Conservation (phyloP, 2,797 vertebrate genomes). For the Antrozous pallidus region DNA sequence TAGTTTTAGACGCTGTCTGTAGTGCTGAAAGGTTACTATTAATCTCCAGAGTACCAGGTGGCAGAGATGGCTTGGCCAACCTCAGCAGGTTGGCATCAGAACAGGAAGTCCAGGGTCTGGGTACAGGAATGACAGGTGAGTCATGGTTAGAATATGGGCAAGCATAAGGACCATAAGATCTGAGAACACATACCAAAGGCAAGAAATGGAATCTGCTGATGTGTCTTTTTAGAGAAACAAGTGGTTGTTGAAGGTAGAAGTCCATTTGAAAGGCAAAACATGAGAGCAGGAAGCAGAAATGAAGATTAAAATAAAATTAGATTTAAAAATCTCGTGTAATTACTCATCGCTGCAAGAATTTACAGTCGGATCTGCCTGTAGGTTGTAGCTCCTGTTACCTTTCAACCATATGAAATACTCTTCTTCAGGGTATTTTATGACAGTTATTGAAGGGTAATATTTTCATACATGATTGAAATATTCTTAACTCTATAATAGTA, state of each 20-base stretch:
- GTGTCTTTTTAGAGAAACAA: neutral
- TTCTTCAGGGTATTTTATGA: neutral
- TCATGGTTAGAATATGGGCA: neutral
- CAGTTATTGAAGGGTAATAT: slow-evolving; percentile 5
- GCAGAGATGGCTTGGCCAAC: neutral
- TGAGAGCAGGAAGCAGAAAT: neutral
- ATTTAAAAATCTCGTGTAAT: neutral
- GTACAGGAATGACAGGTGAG: neutral
- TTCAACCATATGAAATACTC: neutral
- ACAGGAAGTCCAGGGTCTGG: neutral
- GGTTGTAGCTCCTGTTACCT: neutral
- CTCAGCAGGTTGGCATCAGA: neutral
- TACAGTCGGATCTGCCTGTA: neutral
- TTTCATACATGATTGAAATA: slow-evolving; percentile 5
- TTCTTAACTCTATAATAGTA: neutral
- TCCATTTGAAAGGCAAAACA: neutral
- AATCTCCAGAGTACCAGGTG: neutral
- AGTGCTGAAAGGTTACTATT: neutral
- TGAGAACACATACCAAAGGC: neutral
- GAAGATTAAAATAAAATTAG: neutral
- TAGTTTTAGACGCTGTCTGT: neutral
- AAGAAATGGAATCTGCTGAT: neutral
- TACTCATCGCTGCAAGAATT: neutral
- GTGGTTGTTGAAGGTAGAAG: neutral
- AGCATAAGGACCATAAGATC: neutral